Conservation (phyloP, 2,113 vertebrate species). For the Engraulis encrasicolus region DNA sequence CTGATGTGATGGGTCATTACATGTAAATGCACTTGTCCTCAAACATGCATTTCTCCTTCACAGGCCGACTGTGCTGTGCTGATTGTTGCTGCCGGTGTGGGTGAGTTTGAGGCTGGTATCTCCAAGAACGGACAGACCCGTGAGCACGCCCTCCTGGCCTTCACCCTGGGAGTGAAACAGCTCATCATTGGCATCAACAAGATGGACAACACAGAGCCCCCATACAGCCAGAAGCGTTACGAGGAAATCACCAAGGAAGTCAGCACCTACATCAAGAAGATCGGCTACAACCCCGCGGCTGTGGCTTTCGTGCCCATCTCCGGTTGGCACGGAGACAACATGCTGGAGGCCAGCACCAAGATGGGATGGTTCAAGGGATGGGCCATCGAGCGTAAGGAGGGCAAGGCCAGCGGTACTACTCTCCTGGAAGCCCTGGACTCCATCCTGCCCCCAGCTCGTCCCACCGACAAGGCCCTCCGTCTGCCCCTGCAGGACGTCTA, state of each 20-base stretch:
- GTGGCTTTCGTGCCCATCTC: constrained; percentile 82
- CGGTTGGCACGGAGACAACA: constrained; percentile 82
- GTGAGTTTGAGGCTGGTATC: constrained; percentile 68
- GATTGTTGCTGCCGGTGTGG: constrained; percentile 66
- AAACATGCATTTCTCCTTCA: too few species aligned
- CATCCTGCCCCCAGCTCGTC: constrained; percentile 71
- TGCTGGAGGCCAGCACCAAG: constrained; percentile 75
- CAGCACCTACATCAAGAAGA: constrained; percentile 81
- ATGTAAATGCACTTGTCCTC: not conserved
- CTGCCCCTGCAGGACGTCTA: constrained; percentile 83
- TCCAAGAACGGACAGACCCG: constrained; percentile 69
- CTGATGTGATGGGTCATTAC: too few species aligned
- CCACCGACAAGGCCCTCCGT: constrained; percentile 75
- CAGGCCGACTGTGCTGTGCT: constrained; percentile 69
- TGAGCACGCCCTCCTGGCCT: constrained; percentile 67
- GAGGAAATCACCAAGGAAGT: constrained; percentile 82
- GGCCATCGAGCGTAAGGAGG: constrained; percentile 78
- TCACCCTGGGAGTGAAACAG: constrained; percentile 73
- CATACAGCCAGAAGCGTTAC: constrained; percentile 75
- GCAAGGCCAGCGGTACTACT: constrained; percentile 65
- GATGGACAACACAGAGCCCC: constrained; percentile 82
- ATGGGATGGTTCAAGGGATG: constrained; percentile 81
- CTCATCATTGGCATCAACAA: constrained; percentile 81
- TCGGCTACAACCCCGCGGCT: constrained; percentile 75
- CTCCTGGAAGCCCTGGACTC: constrained; percentile 78